Conservation (phyloP, 35 echinoderm and acorn worm species). For the Heliocidaris erythrogramma region DNA sequence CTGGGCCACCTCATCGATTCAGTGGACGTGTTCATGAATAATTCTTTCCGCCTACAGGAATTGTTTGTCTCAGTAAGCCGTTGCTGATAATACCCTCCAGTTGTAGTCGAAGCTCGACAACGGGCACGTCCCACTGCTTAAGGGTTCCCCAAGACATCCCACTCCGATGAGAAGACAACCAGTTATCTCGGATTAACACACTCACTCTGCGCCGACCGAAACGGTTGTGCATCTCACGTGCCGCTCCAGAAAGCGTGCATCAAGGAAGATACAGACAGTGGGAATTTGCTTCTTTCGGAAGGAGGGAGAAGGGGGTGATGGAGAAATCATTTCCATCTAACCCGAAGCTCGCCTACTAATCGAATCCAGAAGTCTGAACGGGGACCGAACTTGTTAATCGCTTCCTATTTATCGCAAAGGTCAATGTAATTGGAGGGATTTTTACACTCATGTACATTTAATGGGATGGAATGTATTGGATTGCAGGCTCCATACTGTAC, state of each 20-base stretch:
- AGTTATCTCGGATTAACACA: too few relatives aligned
- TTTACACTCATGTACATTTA: neutral
- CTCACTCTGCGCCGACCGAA: too few relatives aligned
- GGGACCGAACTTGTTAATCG: neutral
- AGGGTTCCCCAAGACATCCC: neutral
- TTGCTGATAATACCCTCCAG: slow-evolving; percentile 11
- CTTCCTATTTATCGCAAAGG: neutral
- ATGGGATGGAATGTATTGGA: neutral
- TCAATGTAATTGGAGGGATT: slow-evolving; percentile 1
- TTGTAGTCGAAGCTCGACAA: neutral
- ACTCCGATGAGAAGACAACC: too few relatives aligned
- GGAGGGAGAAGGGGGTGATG: neutral
- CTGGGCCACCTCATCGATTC: slow-evolving; percentile 32
- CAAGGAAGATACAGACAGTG: neutral
- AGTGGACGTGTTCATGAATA: slow-evolving; percentile 30
- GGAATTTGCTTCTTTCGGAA: neutral
- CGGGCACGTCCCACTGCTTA: neutral
- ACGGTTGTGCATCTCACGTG: neutral
- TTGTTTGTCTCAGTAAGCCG: slow-evolving; percentile 36
- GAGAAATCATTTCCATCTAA: slow-evolving; percentile 3
- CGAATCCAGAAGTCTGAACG: neutral
- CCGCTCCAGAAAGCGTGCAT: neutral
- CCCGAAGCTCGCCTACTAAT: neutral
- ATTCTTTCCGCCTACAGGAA: slow-evolving; percentile 22
- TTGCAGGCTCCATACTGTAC: neutral